A percentile compares a stretch with the other conserved stretches of the same genome.
Evolutionary conservation across 35 echinoderm and acorn worm species (phyloP).

Genomic region (Chiridota heheva): DNA sequence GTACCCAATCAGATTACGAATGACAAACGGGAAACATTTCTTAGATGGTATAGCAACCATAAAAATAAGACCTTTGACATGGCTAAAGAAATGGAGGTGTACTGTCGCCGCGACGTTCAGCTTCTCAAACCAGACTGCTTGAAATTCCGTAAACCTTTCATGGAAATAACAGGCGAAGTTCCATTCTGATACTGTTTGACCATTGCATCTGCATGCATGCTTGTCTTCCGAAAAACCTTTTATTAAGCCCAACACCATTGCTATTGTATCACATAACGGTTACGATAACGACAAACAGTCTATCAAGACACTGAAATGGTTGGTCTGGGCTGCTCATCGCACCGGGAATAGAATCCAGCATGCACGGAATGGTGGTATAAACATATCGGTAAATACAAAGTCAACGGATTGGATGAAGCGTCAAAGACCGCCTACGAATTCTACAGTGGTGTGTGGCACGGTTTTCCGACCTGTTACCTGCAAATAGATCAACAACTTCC

Average conservation of each 20-base stretch:
- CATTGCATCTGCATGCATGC: no score
- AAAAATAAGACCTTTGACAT: slow-evolving; percentile 26
- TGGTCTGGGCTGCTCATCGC: no score
- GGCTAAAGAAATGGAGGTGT: slow-evolving; percentile 11
- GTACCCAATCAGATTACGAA: slow-evolving; percentile 18
- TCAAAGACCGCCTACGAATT: slow-evolving; percentile 16
- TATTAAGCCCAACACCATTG: no score
- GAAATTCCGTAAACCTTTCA: slow-evolving; percentile 26
- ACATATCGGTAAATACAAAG: slow-evolving; percentile 4
- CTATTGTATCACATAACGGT: no score
- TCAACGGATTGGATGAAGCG: background rate
- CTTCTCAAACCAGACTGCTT: slow-evolving; percentile 33
- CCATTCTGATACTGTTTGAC: no score
- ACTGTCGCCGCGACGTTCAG: slow-evolving; percentile 51
- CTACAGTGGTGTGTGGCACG: slow-evolving; percentile 6
- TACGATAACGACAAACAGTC: background rate
- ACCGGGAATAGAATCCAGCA: slow-evolving; percentile 10
- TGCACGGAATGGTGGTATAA: background rate
- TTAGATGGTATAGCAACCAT: slow-evolving; percentile 11
- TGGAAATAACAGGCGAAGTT: slow-evolving; percentile 42
- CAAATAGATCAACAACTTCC: background rate
- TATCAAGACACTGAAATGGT: background rate
- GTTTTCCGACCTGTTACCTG: background rate
- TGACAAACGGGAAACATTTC: slow-evolving; percentile 13
- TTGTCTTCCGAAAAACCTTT: no score